Percentiles rank a stretch among this genome's conserved stretches.
Evolutionary conservation across 2,113 vertebrate genomes (phyloP).

Genomic region (Phoxinus phoxinus): DNA sequence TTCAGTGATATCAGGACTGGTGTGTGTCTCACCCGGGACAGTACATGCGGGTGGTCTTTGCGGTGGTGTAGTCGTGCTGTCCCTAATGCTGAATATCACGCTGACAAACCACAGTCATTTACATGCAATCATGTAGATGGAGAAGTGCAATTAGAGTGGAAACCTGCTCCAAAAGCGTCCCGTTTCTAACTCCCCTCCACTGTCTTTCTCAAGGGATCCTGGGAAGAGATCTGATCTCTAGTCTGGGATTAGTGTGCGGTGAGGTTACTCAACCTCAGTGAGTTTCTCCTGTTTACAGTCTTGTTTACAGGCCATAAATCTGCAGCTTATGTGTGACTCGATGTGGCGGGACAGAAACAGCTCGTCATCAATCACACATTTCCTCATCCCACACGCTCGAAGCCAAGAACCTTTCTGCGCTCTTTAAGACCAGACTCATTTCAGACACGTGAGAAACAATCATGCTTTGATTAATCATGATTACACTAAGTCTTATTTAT

Average conservation of each 20-base stretch:
- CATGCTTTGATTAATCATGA: too few relatives aligned
- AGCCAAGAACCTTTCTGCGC: not conserved
- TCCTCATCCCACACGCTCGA: not conserved
- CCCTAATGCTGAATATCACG: conserved; percentile 34
- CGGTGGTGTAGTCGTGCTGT: conserved; percentile 6
- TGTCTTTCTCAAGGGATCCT: conserved; percentile 16
- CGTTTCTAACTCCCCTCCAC: not conserved
- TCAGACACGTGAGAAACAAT: too few relatives aligned
- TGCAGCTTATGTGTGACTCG: not conserved
- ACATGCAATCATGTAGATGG: not conserved
- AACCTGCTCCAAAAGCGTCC: not conserved
- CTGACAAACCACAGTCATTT: conserved; percentile 42
- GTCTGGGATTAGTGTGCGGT: conserved; percentile 18
- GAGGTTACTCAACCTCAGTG: not conserved
- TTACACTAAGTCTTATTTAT: too few relatives aligned
- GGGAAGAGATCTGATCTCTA: conserved; percentile 3
- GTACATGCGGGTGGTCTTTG: conserved; percentile 41
- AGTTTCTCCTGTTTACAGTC: not conserved
- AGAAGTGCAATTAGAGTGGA: conserved; percentile 22
- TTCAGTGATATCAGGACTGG: not conserved
- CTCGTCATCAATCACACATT: not conserved
- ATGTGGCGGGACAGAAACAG: conserved; percentile 24
- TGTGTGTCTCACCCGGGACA: not conserved
- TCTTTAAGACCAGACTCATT: too few relatives aligned
- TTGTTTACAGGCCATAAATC: conserved; percentile 25